Percentiles rank a stretch among this genome's conserved stretches.
phyloP scores from a whole-genome alignment of 2,888 invertebrate species.

The Cryptus viduatorius region DNA sequence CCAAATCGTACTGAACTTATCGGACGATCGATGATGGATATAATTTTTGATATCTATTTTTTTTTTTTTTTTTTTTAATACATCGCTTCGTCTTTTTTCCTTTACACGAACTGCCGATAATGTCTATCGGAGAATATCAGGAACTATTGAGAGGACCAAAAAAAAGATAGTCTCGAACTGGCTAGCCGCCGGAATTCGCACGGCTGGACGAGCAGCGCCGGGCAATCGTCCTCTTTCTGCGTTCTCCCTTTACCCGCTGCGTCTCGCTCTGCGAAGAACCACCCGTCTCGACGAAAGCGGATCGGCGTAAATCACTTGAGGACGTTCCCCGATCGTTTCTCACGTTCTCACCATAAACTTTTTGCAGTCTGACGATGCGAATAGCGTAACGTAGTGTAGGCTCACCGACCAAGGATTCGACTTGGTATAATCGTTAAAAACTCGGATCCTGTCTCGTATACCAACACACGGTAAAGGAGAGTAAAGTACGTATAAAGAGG shows the following conservation, averaged over 20 bases:
- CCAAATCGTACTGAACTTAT: slow-evolving; percentile 38
- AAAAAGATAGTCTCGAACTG: slow-evolving; percentile 49
- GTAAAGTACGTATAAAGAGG: background rate
- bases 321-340: slow-evolving; percentile 68
- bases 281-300: slow-evolving; percentile 60
- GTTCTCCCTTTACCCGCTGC: slow-evolving; percentile 7
- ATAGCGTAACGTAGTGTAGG: slow-evolving; percentile 40
- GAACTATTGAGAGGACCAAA: slow-evolving; percentile 27
- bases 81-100: slow-evolving; percentile 11
- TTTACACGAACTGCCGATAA: slow-evolving; percentile 47
- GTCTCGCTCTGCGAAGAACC: slow-evolving; percentile 4
- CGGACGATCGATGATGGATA: slow-evolving; percentile 2
- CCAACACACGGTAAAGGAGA: background rate
- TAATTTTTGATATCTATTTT: slow-evolving; percentile 25
- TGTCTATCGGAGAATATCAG: slow-evolving; percentile 56
- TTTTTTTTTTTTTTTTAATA: background rate
- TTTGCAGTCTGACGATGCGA: slow-evolving; percentile 50
- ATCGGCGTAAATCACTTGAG: slow-evolving; percentile 69
- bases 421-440: slow-evolving; percentile 56
- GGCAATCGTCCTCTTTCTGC: slow-evolving; percentile 41
- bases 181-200: slow-evolving; percentile 63
- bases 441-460: background rate
- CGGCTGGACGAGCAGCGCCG: slow-evolving; percentile 63
- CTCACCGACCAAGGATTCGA: slow-evolving; percentile 40
- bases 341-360: slow-evolving; percentile 65